Evolutionary conservation across 2,113 vertebrate genomes (phyloP), one percentile per base, ranked within the genome.

Genomic region (Protomyctophum bolini): DNA sequence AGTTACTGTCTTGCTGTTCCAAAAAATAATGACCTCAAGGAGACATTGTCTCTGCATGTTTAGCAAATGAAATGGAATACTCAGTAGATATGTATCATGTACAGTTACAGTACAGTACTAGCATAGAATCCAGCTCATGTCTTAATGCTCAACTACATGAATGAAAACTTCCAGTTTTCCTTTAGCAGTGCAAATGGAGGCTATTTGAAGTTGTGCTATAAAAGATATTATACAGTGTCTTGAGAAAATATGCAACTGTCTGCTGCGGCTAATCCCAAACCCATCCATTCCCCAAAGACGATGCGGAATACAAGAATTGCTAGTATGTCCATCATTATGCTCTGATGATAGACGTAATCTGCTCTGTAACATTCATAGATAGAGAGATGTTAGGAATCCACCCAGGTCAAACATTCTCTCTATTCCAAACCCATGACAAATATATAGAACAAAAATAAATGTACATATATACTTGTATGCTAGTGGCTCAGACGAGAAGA

Each of bases 401-500:
- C 15, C 65, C 49, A 72, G 29, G 52, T 62, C 28, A 61, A 81
- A 68, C 63, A 8, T 52, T 3, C 33, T 70, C 68, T 46, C 64
- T 41, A 58, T 66, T 57, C 11, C 62, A 73, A 71, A 58, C 21
- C 14, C 5, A 61, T 54, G 51, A 79, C 4, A 21, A 78, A 72
- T 72, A 63, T 75, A 52, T 49, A 74, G 72, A 15, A 41, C 33
- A 4, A 57, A 57, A 57, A 69, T 59, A 29, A 6, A n/a, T n/a
- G 41, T 73, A 69, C 33, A 41, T 84, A 84, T 80, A 82, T 80
- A 86, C 76, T 87, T 79, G 49, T 61, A 80, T 70, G 70, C 60
- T 15, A 70, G 76, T 67, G 57, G 51, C 76, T 70, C 15, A 80
- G 76, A 73, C 64, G 66, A 64, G 2, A 4, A 41, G 33, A 51